Percentiles rank a stretch among this genome's conserved stretches.
Evolutionary conservation across 2,888 invertebrate species (phyloP).

Genomic region (Xanthorhoe spadicearia): DNA sequence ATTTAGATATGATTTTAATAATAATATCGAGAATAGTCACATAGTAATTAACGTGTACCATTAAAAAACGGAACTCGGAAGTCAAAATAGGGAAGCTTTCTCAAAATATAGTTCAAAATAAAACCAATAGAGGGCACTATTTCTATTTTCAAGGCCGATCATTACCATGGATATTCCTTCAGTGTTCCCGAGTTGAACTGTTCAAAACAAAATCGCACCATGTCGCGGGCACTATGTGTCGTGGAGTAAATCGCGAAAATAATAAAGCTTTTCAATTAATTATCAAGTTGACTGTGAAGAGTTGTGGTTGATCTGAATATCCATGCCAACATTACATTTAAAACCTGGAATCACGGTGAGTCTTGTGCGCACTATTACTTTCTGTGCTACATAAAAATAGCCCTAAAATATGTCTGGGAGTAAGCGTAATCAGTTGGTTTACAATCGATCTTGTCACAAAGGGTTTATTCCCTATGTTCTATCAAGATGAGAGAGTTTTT

Average conservation of each 20-base stretch:
- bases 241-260: constrained; percentile 63
- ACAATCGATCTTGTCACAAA: constrained; percentile 26
- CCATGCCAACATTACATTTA: constrained; percentile 81
- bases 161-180: constrained; percentile 54
- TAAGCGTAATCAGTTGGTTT: constrained; percentile 19
- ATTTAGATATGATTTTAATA: background rate
- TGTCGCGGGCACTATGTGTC: constrained; percentile 70
- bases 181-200: constrained; percentile 35
- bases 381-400: constrained; percentile 24
- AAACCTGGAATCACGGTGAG: constrained; percentile 80
- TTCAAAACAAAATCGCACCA: constrained; percentile 77
- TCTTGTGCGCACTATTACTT: constrained; percentile 32
- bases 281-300: constrained; percentile 62
- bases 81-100: background rate
- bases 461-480: background rate
- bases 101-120: constrained; percentile 27
- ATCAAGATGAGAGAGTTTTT: background rate
- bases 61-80: background rate
- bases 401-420: constrained; percentile 7
- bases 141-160: constrained; percentile 57
- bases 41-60: background rate
- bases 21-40: background rate
- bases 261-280: constrained; percentile 6
- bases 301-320: constrained; percentile 59
- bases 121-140: constrained; percentile 55